Conservation (phyloP, 1,140 invertebrate genomes). For the Drosophila parabipectinata region DNA sequence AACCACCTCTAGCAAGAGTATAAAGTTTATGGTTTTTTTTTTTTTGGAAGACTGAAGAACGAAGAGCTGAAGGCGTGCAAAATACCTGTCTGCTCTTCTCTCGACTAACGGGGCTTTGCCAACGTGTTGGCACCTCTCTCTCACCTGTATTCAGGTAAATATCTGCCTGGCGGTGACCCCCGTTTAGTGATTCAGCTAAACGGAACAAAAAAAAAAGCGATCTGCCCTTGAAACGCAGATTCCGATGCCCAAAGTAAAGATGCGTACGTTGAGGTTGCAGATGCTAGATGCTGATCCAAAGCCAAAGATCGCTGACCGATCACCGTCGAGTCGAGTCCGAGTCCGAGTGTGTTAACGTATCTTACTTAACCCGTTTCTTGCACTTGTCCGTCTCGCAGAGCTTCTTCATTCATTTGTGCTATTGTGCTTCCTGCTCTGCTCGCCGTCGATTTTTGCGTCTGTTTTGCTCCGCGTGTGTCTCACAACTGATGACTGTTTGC, state of each 20-base stretch:
- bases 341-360: conserved; percentile 38
- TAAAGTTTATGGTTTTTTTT: background rate
- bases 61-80: conserved; percentile 10
- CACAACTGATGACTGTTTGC: conserved; percentile 51
- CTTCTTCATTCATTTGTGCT: conserved; percentile 60
- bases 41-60: background rate
- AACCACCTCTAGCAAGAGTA: background rate
- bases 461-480: conserved; percentile 64
- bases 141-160: conserved; percentile 39
- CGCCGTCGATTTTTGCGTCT: conserved; percentile 60
- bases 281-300: conserved; percentile 1
- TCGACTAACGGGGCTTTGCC: conserved; percentile 51
- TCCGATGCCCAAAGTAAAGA: conserved; percentile 32
- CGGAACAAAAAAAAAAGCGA: conserved; percentile 7
- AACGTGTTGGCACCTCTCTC: conserved; percentile 32
- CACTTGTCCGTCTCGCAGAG: conserved; percentile 48
- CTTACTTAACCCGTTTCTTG: conserved; percentile 74
- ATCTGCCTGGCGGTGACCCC: conserved; percentile 21
- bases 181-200: conserved; percentile 31
- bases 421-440: conserved; percentile 30
- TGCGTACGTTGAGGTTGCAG: conserved; percentile 8
- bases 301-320: conserved; percentile 77
- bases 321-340: conserved; percentile 1
- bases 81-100: conserved; percentile 21
- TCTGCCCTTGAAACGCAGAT: conserved; percentile 58